Conservation (phyloP, 2,888 invertebrate species). For the Microchrysa polita region DNA sequence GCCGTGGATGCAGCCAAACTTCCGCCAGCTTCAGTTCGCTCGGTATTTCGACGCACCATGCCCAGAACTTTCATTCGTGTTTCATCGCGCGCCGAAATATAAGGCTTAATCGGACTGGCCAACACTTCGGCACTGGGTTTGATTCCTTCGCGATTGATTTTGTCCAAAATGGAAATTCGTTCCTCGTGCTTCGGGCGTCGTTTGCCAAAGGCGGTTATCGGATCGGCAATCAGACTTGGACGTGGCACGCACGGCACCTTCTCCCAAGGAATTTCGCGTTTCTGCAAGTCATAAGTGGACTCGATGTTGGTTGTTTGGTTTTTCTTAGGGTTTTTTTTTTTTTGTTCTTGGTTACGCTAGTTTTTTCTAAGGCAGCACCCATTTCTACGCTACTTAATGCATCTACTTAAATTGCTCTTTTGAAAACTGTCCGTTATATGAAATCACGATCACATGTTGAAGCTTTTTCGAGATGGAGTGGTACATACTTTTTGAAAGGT, state of each 20-base stretch:
- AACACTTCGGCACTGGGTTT: constrained; percentile 69
- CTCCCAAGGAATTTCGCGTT: constrained; percentile 84
- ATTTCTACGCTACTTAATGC: constrained; percentile 6
- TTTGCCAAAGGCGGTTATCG: constrained; percentile 84
- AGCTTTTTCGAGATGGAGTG: no score
- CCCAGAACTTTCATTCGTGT: constrained; percentile 72
- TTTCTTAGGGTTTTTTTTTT: neutral
- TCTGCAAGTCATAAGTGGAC: constrained; percentile 70
- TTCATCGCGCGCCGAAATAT: constrained; percentile 74
- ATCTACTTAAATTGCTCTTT: no score
- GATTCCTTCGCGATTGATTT: constrained; percentile 71
- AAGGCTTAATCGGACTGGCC: constrained; percentile 72
- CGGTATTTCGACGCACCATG: constrained; percentile 69
- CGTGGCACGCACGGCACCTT: constrained; percentile 88
- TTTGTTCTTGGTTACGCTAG: neutral
- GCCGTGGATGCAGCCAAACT: constrained; percentile 69
- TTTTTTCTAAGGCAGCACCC: constrained; percentile 29
- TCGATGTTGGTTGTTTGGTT: constrained; percentile 23
- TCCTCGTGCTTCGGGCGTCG: constrained; percentile 64
- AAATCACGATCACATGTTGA: no score
- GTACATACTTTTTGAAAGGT: no score
- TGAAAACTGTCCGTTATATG: no score
- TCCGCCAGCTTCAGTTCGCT: constrained; percentile 68
- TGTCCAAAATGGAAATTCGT: constrained; percentile 65
- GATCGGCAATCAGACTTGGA: constrained; percentile 84